Evolutionary conservation across 2,797 vertebrate genomes (phyloP).

Genomic region (Synaphobranchus kaupii): DNA sequence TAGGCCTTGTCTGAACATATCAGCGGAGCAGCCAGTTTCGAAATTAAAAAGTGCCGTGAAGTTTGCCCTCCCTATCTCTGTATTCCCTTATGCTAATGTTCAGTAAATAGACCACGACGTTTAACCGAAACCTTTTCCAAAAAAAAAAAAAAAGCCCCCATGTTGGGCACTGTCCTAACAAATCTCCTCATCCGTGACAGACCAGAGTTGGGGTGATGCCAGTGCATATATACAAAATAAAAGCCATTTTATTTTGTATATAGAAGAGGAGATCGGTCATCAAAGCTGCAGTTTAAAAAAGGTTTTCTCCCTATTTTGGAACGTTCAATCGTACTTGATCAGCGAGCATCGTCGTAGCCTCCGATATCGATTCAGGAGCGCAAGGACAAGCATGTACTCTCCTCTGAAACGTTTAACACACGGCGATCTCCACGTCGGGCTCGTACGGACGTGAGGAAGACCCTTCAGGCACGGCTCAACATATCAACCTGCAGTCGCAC

Average conservation of each 20-base stretch:
- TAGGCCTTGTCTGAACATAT: slow-evolving; percentile 60
- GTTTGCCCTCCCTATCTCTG: slow-evolving; percentile 56
- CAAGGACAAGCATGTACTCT: too few species aligned
- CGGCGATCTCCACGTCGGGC: background rate
- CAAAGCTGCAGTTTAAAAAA: background rate
- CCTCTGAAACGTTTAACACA: background rate
- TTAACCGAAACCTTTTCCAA: slow-evolving; percentile 50
- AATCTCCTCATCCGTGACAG: slow-evolving; percentile 38
- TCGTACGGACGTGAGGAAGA: background rate
- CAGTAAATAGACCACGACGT: slow-evolving; percentile 61
- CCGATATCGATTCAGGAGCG: too few species aligned
- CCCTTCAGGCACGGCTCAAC: background rate
- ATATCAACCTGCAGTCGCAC: background rate
- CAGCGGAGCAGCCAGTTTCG: slow-evolving; percentile 54
- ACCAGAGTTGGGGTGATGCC: slow-evolving; percentile 21
- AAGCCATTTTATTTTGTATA: slow-evolving; percentile 24
- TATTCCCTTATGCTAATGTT: slow-evolving; percentile 58
- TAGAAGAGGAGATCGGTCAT: slow-evolving; percentile 27
- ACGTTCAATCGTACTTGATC: background rate
- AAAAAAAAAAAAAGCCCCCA: slow-evolving; percentile 19
- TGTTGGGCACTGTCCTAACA: slow-evolving; percentile 40
- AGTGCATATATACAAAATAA: background rate
- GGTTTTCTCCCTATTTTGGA: background rate
- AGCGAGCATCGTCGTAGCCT: background rate
- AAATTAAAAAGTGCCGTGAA: slow-evolving; percentile 58